These are phyloP conservation scores for Ptychoptera albimana DNA, from an alignment of 2,888 invertebrate species.

Conservation along the genomic window DNA sequence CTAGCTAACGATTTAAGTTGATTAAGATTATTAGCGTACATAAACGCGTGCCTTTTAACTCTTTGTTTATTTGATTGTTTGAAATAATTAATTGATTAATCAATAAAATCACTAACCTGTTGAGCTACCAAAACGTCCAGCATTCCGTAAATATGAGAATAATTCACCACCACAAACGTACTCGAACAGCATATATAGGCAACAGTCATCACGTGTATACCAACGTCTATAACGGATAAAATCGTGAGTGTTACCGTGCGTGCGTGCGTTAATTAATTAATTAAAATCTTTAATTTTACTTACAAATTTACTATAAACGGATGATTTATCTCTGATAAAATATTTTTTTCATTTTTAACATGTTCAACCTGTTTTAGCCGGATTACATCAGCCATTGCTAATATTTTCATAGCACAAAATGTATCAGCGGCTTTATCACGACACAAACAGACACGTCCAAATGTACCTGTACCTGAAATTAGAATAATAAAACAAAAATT, in stretches of 20 bases:
- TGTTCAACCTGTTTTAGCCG: slow-evolving; percentile 92
- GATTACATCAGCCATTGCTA: slow-evolving; percentile 86
- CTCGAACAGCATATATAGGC: slow-evolving; percentile 94
- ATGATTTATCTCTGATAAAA: slow-evolving; percentile 79
- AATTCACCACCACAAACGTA: slow-evolving; percentile 94
- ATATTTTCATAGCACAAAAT: slow-evolving; percentile 86
- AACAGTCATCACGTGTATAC: slow-evolving; percentile 78
- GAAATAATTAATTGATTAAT: not conserved
- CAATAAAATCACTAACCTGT: slow-evolving; percentile 42
- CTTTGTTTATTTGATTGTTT: no score
- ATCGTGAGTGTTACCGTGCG: no score
- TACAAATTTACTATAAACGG: slow-evolving; percentile 93
- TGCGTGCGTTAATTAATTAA: no score
- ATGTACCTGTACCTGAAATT: slow-evolving; percentile 79
- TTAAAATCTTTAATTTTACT: slow-evolving; percentile 36
- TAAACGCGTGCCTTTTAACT: no score
- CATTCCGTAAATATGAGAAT: slow-evolving; percentile 86
- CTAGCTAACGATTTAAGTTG: no score
- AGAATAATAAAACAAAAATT: not conserved
- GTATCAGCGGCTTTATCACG: slow-evolving; percentile 65
- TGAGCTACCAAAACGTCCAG: slow-evolving; percentile 74
- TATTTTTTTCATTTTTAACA: slow-evolving; percentile 92
- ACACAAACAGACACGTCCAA: slow-evolving; percentile 85
- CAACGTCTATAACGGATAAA: slow-evolving; percentile 75
- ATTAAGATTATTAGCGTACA: no score